These are phyloP conservation scores for Hylaeus anthracinus DNA, from an alignment of 1,140 invertebrate species.

Conservation along the genomic window DNA sequence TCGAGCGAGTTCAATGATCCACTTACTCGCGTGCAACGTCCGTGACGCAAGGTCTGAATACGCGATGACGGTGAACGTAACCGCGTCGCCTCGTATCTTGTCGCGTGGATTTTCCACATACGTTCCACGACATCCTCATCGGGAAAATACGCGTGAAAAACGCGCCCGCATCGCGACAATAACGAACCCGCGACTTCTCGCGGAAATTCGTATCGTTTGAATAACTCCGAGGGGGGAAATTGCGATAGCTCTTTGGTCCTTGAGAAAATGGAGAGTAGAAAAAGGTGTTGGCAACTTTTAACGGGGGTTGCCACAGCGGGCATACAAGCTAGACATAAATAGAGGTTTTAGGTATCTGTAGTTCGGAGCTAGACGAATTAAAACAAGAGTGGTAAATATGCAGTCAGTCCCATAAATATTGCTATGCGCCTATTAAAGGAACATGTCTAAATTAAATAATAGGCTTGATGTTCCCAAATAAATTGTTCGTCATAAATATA, in stretches of 20 bases:
- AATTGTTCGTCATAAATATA: too few species aligned
- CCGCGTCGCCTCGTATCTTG: constrained; percentile 26
- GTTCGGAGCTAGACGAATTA: too few species aligned
- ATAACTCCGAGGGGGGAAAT: too few species aligned
- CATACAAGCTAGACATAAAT: too few species aligned
- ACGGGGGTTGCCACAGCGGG: too few species aligned
- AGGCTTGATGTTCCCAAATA: too few species aligned
- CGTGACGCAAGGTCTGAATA: constrained; percentile 34
- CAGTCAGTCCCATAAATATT: too few species aligned
- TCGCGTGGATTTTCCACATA: neutral
- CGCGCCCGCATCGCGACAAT: too few species aligned
- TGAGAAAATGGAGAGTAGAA: neutral
- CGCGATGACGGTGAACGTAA: constrained; percentile 36
- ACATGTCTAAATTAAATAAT: too few species aligned
- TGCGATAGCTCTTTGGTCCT: accelerated
- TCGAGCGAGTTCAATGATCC: constrained; percentile 44
- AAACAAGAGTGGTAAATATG: too few species aligned
- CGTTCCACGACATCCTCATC: neutral
- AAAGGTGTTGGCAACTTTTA: neutral
- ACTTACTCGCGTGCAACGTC: neutral
- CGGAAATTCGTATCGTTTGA: neutral
- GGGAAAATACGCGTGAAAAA: neutral
- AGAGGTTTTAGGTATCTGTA: too few species aligned
- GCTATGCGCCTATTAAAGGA: too few species aligned
- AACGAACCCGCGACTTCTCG: neutral